Conservation (phyloP, 2,888 invertebrate species). For the Eumacrocentrus americanus region DNA sequence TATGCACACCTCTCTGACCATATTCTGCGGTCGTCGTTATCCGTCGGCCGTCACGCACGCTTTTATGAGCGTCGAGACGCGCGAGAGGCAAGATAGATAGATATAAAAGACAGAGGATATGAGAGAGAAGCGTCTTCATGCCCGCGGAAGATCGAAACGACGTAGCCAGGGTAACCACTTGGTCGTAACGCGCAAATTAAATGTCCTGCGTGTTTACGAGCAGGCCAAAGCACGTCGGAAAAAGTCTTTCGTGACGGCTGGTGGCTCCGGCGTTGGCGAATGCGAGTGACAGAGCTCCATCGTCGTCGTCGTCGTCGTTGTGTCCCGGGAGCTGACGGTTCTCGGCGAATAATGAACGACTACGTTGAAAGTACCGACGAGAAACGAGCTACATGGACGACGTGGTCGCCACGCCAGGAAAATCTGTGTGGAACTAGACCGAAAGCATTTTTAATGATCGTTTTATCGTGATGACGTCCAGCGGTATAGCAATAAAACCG, state of each 20-base stretch:
- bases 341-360: slow-evolving; percentile 30
- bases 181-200: slow-evolving; percentile 36
- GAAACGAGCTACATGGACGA: slow-evolving; percentile 11
- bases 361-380: slow-evolving; percentile 13
- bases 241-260: slow-evolving; percentile 24
- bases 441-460: slow-evolving; percentile 17
- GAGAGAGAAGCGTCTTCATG: too few species aligned
- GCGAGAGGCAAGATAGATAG: not conserved
- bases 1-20: not conserved
- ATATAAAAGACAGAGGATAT: slow-evolving; percentile 7
- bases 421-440: slow-evolving; percentile 16
- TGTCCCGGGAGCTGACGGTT: slow-evolving; percentile 18
- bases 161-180: slow-evolving; percentile 26
- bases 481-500: not conserved
- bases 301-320: not conserved
- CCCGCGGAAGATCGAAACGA: slow-evolving; percentile 7
- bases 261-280: slow-evolving; percentile 14
- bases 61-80: slow-evolving; percentile 1
- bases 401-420: too few species aligned
- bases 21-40: slow-evolving; percentile 19
- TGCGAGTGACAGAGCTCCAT: slow-evolving; percentile 17
- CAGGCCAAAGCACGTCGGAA: slow-evolving; percentile 21
- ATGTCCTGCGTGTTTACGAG: slow-evolving; percentile 36
- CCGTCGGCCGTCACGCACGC: not conserved
- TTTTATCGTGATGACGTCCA: slow-evolving; percentile 17